A percentile compares a stretch with the other conserved stretches of the same genome.
phyloP scores from a whole-genome alignment of 2,888 invertebrate species.

The Drosophila anomelani region DNA sequence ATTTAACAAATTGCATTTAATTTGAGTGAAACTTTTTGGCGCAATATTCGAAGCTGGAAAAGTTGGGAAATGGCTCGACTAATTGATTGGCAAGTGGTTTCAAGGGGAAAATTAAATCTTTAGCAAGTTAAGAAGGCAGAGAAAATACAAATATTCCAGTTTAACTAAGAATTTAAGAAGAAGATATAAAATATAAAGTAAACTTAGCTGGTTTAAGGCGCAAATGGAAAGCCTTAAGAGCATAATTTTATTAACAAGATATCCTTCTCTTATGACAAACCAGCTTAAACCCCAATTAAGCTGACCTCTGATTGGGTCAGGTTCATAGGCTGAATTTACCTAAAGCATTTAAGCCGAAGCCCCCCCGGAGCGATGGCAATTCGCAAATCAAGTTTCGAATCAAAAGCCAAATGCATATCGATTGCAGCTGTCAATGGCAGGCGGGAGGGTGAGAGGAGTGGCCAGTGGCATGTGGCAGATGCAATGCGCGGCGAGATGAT shows the following conservation, averaged over 20 bases:
- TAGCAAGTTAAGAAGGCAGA: background rate
- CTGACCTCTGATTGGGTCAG: background rate
- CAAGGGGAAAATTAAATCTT: background rate
- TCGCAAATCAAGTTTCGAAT: constrained; percentile 38
- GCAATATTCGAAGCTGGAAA: background rate
- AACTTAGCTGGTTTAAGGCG: background rate
- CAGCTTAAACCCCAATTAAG: constrained; percentile 1
- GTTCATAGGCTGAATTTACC: background rate
- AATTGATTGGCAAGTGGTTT: constrained; percentile 16
- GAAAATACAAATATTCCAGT: background rate
- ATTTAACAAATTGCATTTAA: constrained; percentile 56
- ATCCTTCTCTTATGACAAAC: no score
- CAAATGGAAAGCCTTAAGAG: background rate
- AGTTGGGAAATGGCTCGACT: background rate
- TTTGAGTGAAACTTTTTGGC: constrained; percentile 17
- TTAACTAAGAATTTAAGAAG: background rate
- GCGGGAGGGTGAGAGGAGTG: background rate
- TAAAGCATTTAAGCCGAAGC: background rate
- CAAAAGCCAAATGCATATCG: constrained; percentile 49
- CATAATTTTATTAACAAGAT: background rate
- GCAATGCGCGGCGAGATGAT: constrained; percentile 29
- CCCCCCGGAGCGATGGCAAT: constrained; percentile 22
- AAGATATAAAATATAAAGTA: background rate
- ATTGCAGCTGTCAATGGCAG: constrained; percentile 49
- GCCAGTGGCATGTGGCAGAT: constrained; percentile 25